Percentiles rank a stretch among this genome's conserved stretches.
These are phyloP conservation scores for Platycheirus rosarum DNA, from an alignment of 2,888 invertebrate species.

Conservation along the genomic window DNA sequence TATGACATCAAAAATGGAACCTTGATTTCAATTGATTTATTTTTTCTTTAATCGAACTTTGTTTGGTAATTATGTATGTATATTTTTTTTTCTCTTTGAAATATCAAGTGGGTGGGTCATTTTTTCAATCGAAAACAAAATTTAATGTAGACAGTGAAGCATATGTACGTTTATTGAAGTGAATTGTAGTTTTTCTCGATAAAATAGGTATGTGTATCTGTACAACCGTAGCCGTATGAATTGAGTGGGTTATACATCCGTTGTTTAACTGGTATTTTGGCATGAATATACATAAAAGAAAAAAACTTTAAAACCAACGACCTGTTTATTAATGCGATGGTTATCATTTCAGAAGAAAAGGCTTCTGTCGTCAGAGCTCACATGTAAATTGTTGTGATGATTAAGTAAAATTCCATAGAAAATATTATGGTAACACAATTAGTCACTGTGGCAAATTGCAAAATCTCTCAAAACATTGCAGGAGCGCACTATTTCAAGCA, in stretches of 20 bases:
- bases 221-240: background rate
- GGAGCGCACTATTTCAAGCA: background rate
- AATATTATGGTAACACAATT: conserved; percentile 51
- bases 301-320: conserved; percentile 29
- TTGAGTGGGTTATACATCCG: conserved; percentile 68
- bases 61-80: no score
- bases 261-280: conserved; percentile 61
- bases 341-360: background rate
- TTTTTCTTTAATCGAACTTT: conserved; percentile 14
- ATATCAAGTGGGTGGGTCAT: conserved; percentile 65
- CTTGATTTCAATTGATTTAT: conserved; percentile 55
- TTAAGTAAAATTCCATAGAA: conserved; percentile 67
- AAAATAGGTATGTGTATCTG: conserved; percentile 35
- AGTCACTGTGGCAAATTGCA: conserved; percentile 49
- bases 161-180: conserved; percentile 12
- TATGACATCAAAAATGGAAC: conserved; percentile 53
- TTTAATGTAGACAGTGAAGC: conserved; percentile 8
- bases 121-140: conserved; percentile 55
- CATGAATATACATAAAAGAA: conserved; percentile 2
- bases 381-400: conserved; percentile 55
- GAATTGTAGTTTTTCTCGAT: conserved; percentile 50
- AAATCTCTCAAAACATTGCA: conserved; percentile 6
- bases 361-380: conserved; percentile 5
- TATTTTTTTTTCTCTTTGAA: conserved; percentile 23
- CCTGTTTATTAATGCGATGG: conserved; percentile 33